Evolutionary conservation across 2,113 vertebrate species (phyloP).

Genomic region (Ascaphus truei): DNA sequence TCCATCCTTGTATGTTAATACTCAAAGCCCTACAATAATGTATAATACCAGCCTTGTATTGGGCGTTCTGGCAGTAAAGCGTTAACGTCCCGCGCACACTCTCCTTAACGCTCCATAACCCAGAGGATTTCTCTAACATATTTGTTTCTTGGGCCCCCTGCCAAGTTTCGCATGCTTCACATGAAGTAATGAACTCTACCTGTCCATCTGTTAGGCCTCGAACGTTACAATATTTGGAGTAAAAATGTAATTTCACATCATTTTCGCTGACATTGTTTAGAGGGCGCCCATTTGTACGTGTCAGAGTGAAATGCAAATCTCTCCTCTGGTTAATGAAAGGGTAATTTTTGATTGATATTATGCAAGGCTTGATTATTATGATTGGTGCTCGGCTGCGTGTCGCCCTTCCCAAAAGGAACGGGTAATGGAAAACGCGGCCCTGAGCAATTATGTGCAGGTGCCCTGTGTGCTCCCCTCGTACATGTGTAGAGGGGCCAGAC

Average conservation of each 20-base stretch:
- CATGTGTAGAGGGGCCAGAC: background rate
- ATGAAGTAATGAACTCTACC: constrained; percentile 59
- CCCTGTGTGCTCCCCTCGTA: too few relatives aligned
- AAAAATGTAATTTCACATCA: constrained; percentile 46
- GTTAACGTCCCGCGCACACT: background rate
- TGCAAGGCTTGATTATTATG: constrained; percentile 42
- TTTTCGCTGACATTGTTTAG: constrained; percentile 56
- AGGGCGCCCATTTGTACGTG: constrained; percentile 44
- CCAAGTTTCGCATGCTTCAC: constrained; percentile 48
- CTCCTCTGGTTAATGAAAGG: constrained; percentile 29
- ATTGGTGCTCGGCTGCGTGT: constrained; percentile 46
- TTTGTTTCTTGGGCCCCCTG: constrained; percentile 35
- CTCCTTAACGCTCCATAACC: background rate
- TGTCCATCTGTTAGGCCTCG: constrained; percentile 54
- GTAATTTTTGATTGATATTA: constrained; percentile 47
- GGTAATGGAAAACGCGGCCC: constrained; percentile 52
- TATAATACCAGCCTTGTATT: background rate
- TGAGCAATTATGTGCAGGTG: constrained; percentile 50
- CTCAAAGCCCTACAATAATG: too few relatives aligned
- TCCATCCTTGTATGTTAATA: too few relatives aligned
- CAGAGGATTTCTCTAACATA: constrained; percentile 47
- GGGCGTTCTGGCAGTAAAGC: background rate
- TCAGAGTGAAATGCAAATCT: constrained; percentile 52
- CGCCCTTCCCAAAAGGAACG: constrained; percentile 36
- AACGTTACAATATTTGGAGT: constrained; percentile 55